Conservation (phyloP, 2,797 vertebrate species). For the Monodelphis domestica region DNA sequence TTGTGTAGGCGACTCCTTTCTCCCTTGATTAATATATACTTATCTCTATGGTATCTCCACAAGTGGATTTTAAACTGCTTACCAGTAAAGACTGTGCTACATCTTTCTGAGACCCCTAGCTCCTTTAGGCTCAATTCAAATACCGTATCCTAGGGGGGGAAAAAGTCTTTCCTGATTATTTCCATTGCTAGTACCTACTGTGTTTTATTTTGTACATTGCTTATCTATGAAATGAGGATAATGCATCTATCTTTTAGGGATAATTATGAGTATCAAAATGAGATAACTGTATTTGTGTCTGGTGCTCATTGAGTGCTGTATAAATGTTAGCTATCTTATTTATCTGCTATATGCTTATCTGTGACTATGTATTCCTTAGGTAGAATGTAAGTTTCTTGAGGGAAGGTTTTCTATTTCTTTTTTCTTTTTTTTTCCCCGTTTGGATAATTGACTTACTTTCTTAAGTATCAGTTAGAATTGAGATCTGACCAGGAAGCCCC, state of each 20-base stretch:
- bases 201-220: not conserved
- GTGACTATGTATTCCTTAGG: not conserved
- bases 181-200: not conserved
- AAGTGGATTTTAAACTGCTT: not conserved
- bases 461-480: not conserved
- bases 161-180: not conserved
- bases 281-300: not conserved
- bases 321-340: not conserved
- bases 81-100: not conserved
- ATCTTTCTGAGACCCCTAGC: not conserved
- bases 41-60: not conserved
- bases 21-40: too few species aligned
- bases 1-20: not conserved
- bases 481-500: not conserved
- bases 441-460: not conserved
- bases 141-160: not conserved
- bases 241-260: not conserved
- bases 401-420: not conserved
- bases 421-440: not conserved
- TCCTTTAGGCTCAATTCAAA: not conserved
- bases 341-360: not conserved
- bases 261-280: not conserved
- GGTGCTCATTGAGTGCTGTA: not conserved
- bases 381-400: not conserved
- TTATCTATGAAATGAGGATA: not conserved